Evolutionary conservation across 2,113 vertebrate species (phyloP), one percentile per base, ranked within the genome.

Genomic region (Ageneiosus marmoratus): DNA sequence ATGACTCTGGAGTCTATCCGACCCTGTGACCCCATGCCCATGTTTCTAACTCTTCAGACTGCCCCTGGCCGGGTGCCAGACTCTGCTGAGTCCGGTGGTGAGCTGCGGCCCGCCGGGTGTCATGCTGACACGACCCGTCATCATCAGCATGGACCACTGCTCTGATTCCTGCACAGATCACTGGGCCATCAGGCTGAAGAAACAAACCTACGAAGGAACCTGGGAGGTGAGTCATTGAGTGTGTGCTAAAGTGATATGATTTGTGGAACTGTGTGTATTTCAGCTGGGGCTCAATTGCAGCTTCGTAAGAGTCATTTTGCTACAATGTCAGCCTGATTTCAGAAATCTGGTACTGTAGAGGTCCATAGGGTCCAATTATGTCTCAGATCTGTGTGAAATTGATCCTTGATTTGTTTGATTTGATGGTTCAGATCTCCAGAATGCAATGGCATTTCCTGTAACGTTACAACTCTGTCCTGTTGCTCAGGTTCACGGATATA

Each of bases 21-120:
- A 55, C 73, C 50, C 50, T 37, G n/a, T 69, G 55, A 75, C 81
- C 55, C 29, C 27, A 7, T 44, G 55, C 27, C 70, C 58, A 32
- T 41, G 2, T 15, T 48, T 62, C 8, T 79, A 20, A 69, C 85
- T 63, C 20, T 88, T 91, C 93, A 99, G 98, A 94, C 92, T 99
- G 91, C 97, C 98, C 83, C 92, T 98, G 89, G 95, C 97, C 0
- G 98, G 98, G 90, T 97, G 97, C 91, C 98, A 99, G 95, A 99
- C 98, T 0, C 94, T 99, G 87, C 95, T 99, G 91, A 97, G 97
- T 89, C 98, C 98, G 79, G 95, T 99, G 8, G 95, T 99, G 92
- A 98, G 96, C 94, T 99, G 97, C 1, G 98, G 98, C 46, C 98
- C 98, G n/a, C 98, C 97, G 0, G 97, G 97, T 29, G 98, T 99